Conservation (phyloP, 2,113 vertebrate species). For the Prinia subflava region DNA sequence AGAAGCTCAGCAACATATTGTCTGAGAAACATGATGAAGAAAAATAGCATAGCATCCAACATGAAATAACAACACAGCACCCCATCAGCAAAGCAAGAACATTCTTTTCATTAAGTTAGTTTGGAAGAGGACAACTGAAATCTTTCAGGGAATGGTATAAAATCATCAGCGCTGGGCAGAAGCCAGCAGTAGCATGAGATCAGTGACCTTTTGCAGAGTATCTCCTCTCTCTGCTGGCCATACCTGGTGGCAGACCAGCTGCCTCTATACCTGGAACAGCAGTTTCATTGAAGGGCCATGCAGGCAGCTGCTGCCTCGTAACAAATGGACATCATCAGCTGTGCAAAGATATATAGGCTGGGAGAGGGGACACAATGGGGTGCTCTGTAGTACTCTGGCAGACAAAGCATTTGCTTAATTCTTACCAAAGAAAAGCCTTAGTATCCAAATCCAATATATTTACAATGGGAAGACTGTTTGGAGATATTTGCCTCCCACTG, state of each 20-base stretch:
- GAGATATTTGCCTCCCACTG: slow-evolving; percentile 36
- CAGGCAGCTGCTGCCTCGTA: slow-evolving; percentile 77
- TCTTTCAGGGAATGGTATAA: neutral
- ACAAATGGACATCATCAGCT: slow-evolving; percentile 85
- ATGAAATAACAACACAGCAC: neutral
- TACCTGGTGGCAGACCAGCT: slow-evolving; percentile 80
- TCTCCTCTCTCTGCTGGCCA: neutral
- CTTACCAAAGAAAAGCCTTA: slow-evolving; percentile 38
- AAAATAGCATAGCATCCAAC: neutral
- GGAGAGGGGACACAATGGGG: slow-evolving; percentile 68
- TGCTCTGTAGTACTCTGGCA: slow-evolving; percentile 67
- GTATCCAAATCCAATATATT: slow-evolving; percentile 49
- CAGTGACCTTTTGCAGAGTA: neutral
- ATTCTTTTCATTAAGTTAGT: neutral
- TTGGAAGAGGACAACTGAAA: neutral
- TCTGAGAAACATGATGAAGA: neutral
- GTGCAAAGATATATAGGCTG: slow-evolving; percentile 63
- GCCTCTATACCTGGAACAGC: slow-evolving; percentile 81
- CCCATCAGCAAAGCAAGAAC: neutral
- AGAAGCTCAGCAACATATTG: neutral
- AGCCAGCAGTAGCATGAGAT: neutral
- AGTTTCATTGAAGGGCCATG: slow-evolving; percentile 60
- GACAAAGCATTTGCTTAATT: slow-evolving; percentile 65
- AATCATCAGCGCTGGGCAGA: neutral
- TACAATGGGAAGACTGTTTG: slow-evolving; percentile 65